A percentile compares a stretch with the other conserved stretches of the same genome.
Conservation (phyloP, 2,888 invertebrate genomes). For the Lasioglossum figueresi region DNA sequence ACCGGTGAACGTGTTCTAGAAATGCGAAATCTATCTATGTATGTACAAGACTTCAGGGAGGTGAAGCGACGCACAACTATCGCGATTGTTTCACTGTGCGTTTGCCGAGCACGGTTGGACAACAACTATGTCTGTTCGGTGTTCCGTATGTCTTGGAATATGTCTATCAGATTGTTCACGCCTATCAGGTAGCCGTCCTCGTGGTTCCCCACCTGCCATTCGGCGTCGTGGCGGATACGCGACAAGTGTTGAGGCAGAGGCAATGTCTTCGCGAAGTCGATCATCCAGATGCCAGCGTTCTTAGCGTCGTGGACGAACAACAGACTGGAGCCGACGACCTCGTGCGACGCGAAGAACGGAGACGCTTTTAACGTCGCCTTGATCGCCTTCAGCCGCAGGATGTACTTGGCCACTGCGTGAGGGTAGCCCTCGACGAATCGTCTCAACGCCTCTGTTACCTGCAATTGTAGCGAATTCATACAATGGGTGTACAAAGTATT, state of each 20-base stretch:
- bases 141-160: constrained; percentile 88
- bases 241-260: constrained; percentile 89
- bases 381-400: constrained; percentile 93
- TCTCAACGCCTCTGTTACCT: constrained; percentile 90
- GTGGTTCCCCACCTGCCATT: constrained; percentile 97
- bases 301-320: constrained; percentile 96
- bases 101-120: neutral
- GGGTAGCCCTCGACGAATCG: constrained; percentile 93
- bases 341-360: constrained; percentile 95
- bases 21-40: constrained; percentile 26
- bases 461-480: neutral
- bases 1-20: constrained; percentile 25
- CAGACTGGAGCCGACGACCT: constrained; percentile 97
- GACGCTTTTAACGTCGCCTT: constrained; percentile 93
- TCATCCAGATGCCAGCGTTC: constrained; percentile 97
- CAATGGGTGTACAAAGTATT: too few relatives aligned
- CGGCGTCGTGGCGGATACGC: constrained; percentile 91
- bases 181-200: constrained; percentile 98
- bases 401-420: constrained; percentile 91
- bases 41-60: constrained; percentile 38
- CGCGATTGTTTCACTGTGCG: neutral
- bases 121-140: constrained; percentile 59
- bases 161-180: constrained; percentile 94
- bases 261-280: constrained; percentile 98
- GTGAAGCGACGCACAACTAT: neutral